Conservation (phyloP, 2,888 invertebrate genomes). For the Ormia ochracea region DNA sequence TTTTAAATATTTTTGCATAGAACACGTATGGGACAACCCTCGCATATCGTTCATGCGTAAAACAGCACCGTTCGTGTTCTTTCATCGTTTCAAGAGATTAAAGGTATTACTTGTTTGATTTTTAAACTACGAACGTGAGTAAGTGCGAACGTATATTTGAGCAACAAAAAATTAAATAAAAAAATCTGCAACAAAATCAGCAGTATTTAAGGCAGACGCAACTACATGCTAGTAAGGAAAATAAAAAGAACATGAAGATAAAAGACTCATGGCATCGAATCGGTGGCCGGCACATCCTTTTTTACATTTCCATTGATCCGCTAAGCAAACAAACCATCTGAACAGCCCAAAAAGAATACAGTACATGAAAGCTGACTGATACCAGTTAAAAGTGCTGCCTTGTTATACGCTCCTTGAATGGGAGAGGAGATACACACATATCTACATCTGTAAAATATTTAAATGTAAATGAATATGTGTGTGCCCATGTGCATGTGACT, state of each 20-base stretch:
- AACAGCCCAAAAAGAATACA: conserved; percentile 38
- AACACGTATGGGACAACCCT: neutral
- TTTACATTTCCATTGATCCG: conserved; percentile 47
- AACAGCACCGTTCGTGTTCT: conserved; percentile 75
- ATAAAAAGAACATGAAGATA: neutral
- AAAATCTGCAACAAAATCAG: conserved; percentile 15
- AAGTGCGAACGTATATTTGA: conserved; percentile 31
- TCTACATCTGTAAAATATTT: too few species aligned
- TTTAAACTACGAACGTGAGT: conserved; percentile 57
- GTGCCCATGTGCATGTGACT: neutral
- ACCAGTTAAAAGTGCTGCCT: conserved; percentile 42
- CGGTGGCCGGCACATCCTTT: conserved; percentile 19
- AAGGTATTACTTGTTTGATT: conserved; percentile 72
- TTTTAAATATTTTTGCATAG: neutral
- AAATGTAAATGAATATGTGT: too few species aligned
- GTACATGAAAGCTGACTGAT: conserved; percentile 28
- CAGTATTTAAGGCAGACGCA: neutral
- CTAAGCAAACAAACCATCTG: conserved; percentile 52
- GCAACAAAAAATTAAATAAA: too few species aligned
- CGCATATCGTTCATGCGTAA: conserved; percentile 43
- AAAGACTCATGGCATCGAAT: conserved; percentile 4
- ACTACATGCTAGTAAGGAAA: neutral
- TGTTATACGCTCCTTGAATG: conserved; percentile 37
- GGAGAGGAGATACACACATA: neutral
- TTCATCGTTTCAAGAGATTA: conserved; percentile 76